Evolutionary conservation across 1,140 invertebrate genomes (phyloP).

Genomic region (Apocrypta bakeri): DNA sequence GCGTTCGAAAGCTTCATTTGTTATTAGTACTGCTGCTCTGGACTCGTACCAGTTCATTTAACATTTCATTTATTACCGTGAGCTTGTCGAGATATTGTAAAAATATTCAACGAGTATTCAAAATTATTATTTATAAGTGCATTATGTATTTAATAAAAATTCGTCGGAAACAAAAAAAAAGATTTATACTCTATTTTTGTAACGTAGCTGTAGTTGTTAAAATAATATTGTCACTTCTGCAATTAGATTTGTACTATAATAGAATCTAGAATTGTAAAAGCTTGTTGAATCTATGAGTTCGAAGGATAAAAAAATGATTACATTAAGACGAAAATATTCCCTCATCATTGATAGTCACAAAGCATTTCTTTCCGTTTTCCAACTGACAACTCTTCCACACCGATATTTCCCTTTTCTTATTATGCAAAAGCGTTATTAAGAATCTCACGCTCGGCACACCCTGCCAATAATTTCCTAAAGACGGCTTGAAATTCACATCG

Average conservation of each 20-base stretch:
- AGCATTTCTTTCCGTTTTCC: constrained; percentile 52
- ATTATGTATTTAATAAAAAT: no score
- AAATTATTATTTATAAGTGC: no score
- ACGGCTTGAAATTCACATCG: constrained; percentile 56
- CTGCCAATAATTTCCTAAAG: constrained; percentile 71
- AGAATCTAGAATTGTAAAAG: no score
- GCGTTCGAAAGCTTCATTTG: no score
- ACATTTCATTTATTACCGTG: constrained; percentile 9
- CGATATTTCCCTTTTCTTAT: constrained; percentile 61
- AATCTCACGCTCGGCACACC: constrained; percentile 68
- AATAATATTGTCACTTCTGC: no score
- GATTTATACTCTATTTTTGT: no score
- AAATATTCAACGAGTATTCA: no score
- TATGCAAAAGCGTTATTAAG: constrained; percentile 55
- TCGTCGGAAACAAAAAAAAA: no score
- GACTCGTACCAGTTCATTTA: not conserved
- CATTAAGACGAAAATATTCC: constrained; percentile 55
- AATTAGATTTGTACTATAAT: no score
- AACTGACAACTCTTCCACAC: constrained; percentile 69
- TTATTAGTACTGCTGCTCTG: not conserved
- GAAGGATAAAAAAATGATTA: not conserved
- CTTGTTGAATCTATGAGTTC: no score
- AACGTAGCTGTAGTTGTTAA: no score
- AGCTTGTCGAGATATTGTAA: no score
- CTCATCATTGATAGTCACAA: constrained; percentile 54